phyloP scores from a whole-genome alignment of 2,888 invertebrate species.

The Melinopterus prodromus region DNA sequence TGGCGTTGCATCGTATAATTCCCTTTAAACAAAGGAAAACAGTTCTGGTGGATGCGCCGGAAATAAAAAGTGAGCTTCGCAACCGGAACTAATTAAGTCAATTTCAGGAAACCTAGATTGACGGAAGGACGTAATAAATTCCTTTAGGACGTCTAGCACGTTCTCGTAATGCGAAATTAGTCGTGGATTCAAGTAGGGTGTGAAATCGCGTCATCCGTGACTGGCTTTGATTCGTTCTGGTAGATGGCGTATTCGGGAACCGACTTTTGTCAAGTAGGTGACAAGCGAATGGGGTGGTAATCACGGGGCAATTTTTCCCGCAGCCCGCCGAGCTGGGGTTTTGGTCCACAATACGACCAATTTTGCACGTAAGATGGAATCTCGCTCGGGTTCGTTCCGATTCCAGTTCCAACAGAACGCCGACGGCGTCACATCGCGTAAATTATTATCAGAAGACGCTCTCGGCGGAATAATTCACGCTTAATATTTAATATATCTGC shows the following conservation, averaged over 20 bases:
- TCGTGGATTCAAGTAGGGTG: not conserved
- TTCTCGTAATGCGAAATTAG: not conserved
- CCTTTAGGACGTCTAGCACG: not conserved
- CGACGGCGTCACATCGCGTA: not conserved
- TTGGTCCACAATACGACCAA: not conserved
- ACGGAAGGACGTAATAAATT: not conserved
- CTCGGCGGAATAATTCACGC: not conserved
- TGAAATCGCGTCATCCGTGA: constrained; percentile 4
- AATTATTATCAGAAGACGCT: not conserved
- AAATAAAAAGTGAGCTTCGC: not conserved
- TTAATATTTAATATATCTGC: not conserved
- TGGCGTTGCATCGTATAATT: no score
- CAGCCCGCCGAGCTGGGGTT: not conserved
- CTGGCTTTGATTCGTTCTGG: not conserved
- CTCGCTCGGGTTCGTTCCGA: not conserved
- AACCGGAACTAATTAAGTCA: not conserved
- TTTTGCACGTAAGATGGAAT: not conserved
- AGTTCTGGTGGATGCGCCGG: not conserved
- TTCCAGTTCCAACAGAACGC: not conserved
- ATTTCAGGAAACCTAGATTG: not conserved
- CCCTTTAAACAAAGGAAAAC: not conserved
- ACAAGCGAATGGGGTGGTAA: not conserved
- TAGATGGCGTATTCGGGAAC: not conserved
- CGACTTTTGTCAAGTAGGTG: constrained; percentile 4
- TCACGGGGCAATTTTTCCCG: not conserved